Evolutionary conservation across 2,888 invertebrate species (phyloP), one percentile per base, ranked within the genome.

Genomic region (Caenorhabditis sp.): DNA sequence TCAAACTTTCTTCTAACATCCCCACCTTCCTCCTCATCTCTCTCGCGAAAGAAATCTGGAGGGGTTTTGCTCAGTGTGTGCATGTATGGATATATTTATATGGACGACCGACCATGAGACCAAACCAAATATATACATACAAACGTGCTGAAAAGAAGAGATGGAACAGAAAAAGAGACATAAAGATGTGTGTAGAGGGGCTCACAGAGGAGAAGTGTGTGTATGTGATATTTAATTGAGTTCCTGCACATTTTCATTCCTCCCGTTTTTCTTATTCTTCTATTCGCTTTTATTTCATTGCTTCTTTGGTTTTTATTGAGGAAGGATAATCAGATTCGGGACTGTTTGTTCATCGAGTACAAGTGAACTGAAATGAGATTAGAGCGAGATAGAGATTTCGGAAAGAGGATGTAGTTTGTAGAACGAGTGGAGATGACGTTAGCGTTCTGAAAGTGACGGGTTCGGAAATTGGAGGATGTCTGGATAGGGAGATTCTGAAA

Each of bases 151-250:
- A 38, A 61, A 61, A 61, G 26, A 44, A 41, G 51, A 31, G 49
- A 35, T 59, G 61, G 41, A 61, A 61, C 61, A 61, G 63, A 63
- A 63, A 63, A 63, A 26, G 51, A 31, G 49, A 28, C 24, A 49
- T 14, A 31, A n/a, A n/a, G n/a, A n/a, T n/a, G n/a, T n/a, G n/a
- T n/a, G n/a, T 24, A 19, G 61, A n/a, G 44, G 24, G 24, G 26
- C 35, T 6, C 51, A 54, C 22, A 51, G 10, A 44, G 5, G 44
- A n/a, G 44, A 26, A 22, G 41, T 26, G 26, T 16, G 47, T 64
- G 28, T 38, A 35, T 68, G 68, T 68, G 68, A 68, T 68, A 68
- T 68, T 68, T 68, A 68, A 68, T 68, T 68, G 68, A 68, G 68
- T 68, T 54, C 54, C 68, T 54, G 51, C 51, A 10, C 38, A 47